These are phyloP conservation scores for Thunnus maccoyii DNA, from an alignment of 2,113 vertebrate genomes.

Conservation along the genomic window DNA sequence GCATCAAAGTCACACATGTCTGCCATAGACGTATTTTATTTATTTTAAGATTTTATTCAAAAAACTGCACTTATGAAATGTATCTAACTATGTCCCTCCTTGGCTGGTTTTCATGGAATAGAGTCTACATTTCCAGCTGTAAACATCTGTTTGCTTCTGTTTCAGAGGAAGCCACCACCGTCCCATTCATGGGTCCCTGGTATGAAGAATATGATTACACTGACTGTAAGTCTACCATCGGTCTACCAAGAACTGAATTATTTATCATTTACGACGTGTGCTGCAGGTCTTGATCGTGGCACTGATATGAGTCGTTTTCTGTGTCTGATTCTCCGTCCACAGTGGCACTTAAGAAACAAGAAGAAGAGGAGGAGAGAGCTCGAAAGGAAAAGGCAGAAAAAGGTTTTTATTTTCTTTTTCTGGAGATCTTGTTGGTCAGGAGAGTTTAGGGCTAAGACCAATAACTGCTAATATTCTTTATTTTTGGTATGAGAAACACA, in stretches of 20 bases:
- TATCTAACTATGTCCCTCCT: too few species aligned
- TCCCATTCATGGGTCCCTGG: conserved; percentile 71
- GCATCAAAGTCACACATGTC: too few species aligned
- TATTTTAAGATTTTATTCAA: too few species aligned
- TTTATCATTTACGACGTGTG: too few species aligned
- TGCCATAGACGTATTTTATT: too few species aligned
- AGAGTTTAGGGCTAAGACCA: too few species aligned
- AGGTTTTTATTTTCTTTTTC: conserved; percentile 55
- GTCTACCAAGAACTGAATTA: background rate
- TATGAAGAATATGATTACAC: conserved; percentile 86
- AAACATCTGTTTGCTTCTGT: conserved; percentile 10
- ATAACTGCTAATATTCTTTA: too few species aligned
- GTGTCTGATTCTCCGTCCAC: conserved; percentile 18
- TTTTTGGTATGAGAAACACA: background rate
- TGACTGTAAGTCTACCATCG: conserved; percentile 75
- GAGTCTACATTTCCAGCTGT: background rate
- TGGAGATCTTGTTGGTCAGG: too few species aligned
- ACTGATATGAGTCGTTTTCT: background rate
- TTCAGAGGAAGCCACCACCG: conserved; percentile 76
- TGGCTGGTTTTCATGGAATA: background rate
- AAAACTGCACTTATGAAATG: too few species aligned
- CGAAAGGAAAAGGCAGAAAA: conserved; percentile 83
- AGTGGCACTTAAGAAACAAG: conserved; percentile 81
- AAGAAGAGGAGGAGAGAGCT: conserved; percentile 81
- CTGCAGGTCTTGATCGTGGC: background rate